Percentiles rank a stretch among this genome's conserved stretches.
Conservation (phyloP, 2,797 vertebrate genomes). For the Cetoscarus ocellatus region DNA sequence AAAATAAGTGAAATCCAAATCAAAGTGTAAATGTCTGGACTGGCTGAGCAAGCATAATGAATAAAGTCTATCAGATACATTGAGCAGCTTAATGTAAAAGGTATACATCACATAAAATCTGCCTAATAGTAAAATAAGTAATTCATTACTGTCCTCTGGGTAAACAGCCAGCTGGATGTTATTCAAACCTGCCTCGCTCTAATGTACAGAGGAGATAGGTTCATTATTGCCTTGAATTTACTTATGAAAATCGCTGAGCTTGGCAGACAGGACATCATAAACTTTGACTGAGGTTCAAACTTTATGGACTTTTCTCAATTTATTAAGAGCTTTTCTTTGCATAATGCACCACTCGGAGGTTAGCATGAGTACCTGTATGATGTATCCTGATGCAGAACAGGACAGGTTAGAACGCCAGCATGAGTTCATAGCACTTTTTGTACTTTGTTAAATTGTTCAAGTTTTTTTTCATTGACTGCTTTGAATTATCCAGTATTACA, state of each 20-base stretch:
- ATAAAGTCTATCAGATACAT: no score
- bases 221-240: constrained; percentile 6
- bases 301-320: neutral
- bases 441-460: constrained; percentile 11
- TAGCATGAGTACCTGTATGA: neutral
- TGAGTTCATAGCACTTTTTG: neutral
- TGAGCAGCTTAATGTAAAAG: neutral
- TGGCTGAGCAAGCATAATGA: no score
- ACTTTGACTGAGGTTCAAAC: constrained; percentile 3
- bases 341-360: neutral
- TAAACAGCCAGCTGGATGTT: constrained; percentile 15
- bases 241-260: constrained; percentile 13
- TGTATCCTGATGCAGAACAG: neutral
- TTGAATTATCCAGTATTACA: constrained; percentile 7
- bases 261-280: constrained; percentile 8
- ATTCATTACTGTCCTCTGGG: constrained; percentile 1
- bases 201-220: constrained; percentile 9
- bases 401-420: neutral
- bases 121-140: constrained; percentile 8
- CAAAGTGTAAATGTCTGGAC: no score
- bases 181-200: constrained; percentile 4
- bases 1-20: no score
- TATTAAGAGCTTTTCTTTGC: neutral
- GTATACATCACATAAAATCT: neutral
- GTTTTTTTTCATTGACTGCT: constrained; percentile 11